These are phyloP conservation scores for Yponomeuta malinellus DNA, from an alignment of 2,888 invertebrate genomes.

Conservation along the genomic window DNA sequence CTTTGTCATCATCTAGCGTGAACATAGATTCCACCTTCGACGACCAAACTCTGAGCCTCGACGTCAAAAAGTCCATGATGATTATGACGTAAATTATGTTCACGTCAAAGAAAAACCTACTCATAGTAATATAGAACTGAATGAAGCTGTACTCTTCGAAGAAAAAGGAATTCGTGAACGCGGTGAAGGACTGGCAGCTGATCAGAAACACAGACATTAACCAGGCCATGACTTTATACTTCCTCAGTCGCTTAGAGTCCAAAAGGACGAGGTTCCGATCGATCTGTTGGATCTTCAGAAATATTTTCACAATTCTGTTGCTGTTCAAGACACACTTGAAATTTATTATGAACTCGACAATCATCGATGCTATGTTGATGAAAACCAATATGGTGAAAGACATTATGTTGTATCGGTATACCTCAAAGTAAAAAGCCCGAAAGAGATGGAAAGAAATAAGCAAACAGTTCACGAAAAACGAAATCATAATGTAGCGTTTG, in stretches of 20 bases:
- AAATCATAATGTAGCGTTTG: not conserved
- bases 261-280: not conserved
- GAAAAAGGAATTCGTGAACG: not conserved
- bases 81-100: slow-evolving; percentile 1
- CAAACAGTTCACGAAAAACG: not conserved
- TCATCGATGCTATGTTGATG: not conserved
- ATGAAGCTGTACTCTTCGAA: not conserved
- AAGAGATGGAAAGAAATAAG: not conserved
- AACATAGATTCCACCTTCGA: not conserved
- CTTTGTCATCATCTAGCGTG: not conserved
- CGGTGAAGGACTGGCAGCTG: not conserved
- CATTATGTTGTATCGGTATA: not conserved
- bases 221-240: slow-evolving; percentile 1
- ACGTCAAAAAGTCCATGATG: not conserved
- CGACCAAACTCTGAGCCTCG: not conserved
- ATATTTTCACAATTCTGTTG: not conserved
- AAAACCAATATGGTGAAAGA: not conserved
- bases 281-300: slow-evolving; percentile 3
- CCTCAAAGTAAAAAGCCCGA: not conserved
- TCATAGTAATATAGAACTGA: not conserved
- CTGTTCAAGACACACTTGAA: slow-evolving; percentile 3
- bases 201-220: not conserved
- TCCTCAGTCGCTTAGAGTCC: not conserved
- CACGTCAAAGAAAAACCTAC: slow-evolving; percentile 4
- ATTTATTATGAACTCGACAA: slow-evolving; percentile 1